Evolutionary conservation across 2,888 invertebrate species (phyloP).

Genomic region (Horisme vitalbata): DNA sequence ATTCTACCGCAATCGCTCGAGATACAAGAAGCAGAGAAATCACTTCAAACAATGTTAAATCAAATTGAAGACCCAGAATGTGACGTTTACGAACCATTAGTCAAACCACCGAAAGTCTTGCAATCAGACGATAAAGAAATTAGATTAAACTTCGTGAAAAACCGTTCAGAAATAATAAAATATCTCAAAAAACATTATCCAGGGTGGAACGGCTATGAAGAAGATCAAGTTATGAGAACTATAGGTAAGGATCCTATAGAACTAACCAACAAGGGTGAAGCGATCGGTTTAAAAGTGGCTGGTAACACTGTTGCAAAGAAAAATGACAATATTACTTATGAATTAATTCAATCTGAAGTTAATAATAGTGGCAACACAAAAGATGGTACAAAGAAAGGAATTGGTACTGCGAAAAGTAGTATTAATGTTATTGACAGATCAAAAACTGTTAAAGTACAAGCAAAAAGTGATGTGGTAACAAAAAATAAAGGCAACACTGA

Average conservation of each 20-base stretch:
- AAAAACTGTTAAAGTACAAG: too few species aligned
- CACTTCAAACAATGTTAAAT: not conserved
- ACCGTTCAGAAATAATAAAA: constrained; percentile 38
- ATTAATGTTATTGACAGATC: too few species aligned
- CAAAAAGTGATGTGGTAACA: too few species aligned
- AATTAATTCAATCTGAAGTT: not conserved
- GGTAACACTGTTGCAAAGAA: not conserved
- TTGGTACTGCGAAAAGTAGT: too few species aligned
- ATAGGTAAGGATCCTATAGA: constrained; percentile 40
- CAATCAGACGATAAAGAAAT: not conserved
- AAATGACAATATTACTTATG: not conserved
- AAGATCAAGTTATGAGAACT: constrained; percentile 35
- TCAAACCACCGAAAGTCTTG: not conserved
- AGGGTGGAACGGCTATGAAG: constrained; percentile 39
- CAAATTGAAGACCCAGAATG: constrained; percentile 1
- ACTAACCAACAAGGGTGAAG: not conserved
- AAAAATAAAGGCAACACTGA: too few species aligned
- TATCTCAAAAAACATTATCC: constrained; percentile 53
- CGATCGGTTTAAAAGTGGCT: not conserved
- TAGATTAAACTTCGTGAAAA: constrained; percentile 35
- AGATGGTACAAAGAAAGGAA: too few species aligned
- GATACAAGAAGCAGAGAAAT: not conserved
- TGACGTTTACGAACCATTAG: not conserved
- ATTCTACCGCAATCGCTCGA: constrained; percentile 5
- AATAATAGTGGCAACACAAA: not conserved